Base-by-base conservation (phyloP, 2,113 vertebrate genomes). In the Podilymbus podiceps region DNA sequence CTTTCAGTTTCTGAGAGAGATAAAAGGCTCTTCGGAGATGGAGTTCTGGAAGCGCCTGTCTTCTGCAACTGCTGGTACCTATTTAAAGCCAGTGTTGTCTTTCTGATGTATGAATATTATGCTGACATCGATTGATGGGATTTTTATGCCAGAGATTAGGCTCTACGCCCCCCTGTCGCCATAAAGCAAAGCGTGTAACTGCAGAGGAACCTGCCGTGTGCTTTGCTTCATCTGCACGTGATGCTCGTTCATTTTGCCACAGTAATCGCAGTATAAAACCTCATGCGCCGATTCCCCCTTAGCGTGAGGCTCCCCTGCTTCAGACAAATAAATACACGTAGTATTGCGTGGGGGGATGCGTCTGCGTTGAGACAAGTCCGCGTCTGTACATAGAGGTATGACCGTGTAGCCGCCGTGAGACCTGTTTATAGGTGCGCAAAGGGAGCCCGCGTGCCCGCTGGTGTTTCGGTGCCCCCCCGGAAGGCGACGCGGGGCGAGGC, bases 1-100 rank as follows among this genome's bases (percentile, higher is more conserved):
- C 94, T 97, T 97, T 97, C 95, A 60, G 95, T 96, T 98, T 96
- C 96, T 73, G 86, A 94, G 95, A 67, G 93, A 77, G 80, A 98
- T 98, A 89, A 98, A 98, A 98, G 93, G 44, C 81, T 83, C 95
- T 93, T 93, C 4, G 5, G 95, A 97, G 96, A 96, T 76, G 46
- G 89, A 75, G 52, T 83, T 96, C 75, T 97, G 90, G 64, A 78
- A 89, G 69, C 9, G 11, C 79, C 79, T 79, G 59, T 82, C 97
- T 97, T 89, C 95, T 94, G 69, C 88, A 74, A 73, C 73, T 49
- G 20, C 85, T 49, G 25, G 25, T 85, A n/a, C 93, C 95, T 98
- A 97, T 98, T 97, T 97, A 97, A 97, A 98, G 91, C 76, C 77
- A 19, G 49, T 83, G 90, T 98, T 68, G 14, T 95, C 97, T 94